Evolutionary conservation across 2,888 invertebrate species (phyloP).

Genomic region (Eledona agricola): DNA sequence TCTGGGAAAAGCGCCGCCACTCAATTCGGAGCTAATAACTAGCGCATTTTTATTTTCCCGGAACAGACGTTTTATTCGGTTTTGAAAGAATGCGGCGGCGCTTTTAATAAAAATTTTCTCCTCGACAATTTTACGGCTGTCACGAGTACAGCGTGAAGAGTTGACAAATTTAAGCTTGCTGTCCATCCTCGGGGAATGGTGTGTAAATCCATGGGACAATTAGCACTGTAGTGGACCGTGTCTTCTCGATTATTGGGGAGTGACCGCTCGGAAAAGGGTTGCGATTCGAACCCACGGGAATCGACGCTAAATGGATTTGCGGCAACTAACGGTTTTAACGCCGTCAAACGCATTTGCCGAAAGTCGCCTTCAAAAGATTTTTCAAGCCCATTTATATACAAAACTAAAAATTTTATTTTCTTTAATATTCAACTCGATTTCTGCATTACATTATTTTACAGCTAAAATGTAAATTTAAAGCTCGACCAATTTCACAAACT

Average conservation of each 20-base stretch:
- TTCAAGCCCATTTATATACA: no score
- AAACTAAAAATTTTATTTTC: no score
- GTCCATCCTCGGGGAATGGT: slow-evolving; percentile 43
- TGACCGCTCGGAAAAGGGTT: slow-evolving; percentile 55
- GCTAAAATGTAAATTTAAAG: no score
- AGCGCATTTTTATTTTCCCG: no score
- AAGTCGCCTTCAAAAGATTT: no score
- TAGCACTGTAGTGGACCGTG: slow-evolving; percentile 55
- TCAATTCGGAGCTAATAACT: no score
- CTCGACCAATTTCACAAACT: no score
- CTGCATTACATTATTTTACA: no score
- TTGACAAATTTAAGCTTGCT: slow-evolving; percentile 54
- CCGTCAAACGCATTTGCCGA: no score
- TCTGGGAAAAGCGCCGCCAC: not conserved
- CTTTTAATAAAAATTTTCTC: not conserved
- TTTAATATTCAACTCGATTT: no score
- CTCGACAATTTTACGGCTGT: slow-evolving; percentile 20
- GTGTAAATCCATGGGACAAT: slow-evolving; percentile 53
- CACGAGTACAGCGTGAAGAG: slow-evolving; percentile 41
- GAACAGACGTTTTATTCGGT: no score
- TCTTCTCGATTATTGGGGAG: slow-evolving; percentile 57
- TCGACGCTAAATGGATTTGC: not conserved
- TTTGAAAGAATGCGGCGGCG: not conserved
- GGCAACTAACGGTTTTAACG: no score
- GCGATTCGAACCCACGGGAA: slow-evolving; percentile 15